A percentile compares a stretch with the other conserved stretches of the same genome.
phyloP scores from a whole-genome alignment of 2,113 vertebrate genomes.

The Actenoides hombroni region DNA sequence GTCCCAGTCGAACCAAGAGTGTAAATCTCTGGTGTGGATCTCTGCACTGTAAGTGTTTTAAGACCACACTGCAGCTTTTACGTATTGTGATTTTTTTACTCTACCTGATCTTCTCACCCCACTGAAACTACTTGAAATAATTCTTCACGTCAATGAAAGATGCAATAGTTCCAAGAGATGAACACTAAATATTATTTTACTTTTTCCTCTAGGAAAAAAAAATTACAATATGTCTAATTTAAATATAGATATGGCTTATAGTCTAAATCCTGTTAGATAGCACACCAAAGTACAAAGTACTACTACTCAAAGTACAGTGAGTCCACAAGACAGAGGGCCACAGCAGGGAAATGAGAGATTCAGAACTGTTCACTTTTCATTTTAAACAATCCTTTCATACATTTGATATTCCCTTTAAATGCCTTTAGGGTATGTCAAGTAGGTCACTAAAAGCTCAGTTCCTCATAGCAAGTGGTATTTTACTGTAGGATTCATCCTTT shows the following conservation, averaged over 20 bases:
- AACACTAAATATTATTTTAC: not conserved
- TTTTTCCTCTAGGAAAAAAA: not conserved
- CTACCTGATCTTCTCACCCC: not conserved
- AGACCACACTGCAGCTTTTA: not conserved
- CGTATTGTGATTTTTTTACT: not conserved
- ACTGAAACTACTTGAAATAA: slow-evolving; percentile 40
- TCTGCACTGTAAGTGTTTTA: slow-evolving; percentile 21
- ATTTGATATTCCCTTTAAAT: slow-evolving; percentile 43
- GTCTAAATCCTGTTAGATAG: not conserved
- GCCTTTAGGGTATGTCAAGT: slow-evolving; percentile 54
- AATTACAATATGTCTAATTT: not conserved
- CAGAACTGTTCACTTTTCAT: slow-evolving; percentile 10
- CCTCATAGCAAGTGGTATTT: slow-evolving; percentile 16
- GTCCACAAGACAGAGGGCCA: slow-evolving; percentile 17
- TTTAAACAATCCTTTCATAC: slow-evolving; percentile 18
- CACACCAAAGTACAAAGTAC: slow-evolving; percentile 18
- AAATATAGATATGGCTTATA: not conserved
- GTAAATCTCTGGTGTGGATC: slow-evolving; percentile 33
- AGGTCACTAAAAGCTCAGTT: slow-evolving; percentile 56
- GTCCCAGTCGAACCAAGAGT: slow-evolving; percentile 21
- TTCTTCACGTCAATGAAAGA: not conserved
- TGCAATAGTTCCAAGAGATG: not conserved
- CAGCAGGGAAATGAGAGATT: not conserved
- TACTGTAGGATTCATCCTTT: not conserved
- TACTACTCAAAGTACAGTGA: not conserved